Evolutionary conservation across 2,113 vertebrate genomes (phyloP).

Genomic region (Arizona elegans): DNA sequence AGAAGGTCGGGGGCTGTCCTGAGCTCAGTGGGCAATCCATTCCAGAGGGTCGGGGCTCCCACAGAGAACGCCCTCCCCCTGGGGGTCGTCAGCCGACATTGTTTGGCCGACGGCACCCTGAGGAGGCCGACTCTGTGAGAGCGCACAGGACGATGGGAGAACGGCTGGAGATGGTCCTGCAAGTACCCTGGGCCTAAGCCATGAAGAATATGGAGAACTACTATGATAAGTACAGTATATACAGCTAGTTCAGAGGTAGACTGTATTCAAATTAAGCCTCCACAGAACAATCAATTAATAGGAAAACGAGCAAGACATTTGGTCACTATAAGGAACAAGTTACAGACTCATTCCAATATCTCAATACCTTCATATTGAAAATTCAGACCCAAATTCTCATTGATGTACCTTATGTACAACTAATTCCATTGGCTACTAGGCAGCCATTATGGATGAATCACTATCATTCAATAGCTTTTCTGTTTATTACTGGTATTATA

Average conservation of each 20-base stretch:
- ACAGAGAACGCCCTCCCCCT: too few species aligned
- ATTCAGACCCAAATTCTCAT: neutral
- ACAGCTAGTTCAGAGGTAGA: neutral
- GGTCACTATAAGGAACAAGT: neutral
- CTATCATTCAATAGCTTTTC: neutral
- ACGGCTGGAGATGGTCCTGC: too few species aligned
- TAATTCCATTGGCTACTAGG: neutral
- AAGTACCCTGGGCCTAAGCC: too few species aligned
- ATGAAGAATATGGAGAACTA: slow-evolving; percentile 10
- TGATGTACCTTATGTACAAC: neutral
- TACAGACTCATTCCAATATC: neutral
- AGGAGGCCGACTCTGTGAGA: too few species aligned
- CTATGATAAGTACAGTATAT: neutral
- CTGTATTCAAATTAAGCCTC: neutral
- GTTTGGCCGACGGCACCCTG: too few species aligned
- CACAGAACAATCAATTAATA: neutral
- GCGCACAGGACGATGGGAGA: too few species aligned
- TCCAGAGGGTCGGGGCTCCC: too few species aligned
- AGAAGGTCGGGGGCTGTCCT: too few species aligned
- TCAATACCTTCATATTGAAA: neutral
- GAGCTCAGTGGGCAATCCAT: too few species aligned
- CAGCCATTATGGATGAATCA: neutral
- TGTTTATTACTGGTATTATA: neutral
- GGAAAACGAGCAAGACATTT: neutral
- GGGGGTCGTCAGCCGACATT: too few species aligned